Evolutionary conservation across 2,113 vertebrate species (phyloP), one percentile per base, ranked within the genome.

Genomic region (Cyprinus carpio): DNA sequence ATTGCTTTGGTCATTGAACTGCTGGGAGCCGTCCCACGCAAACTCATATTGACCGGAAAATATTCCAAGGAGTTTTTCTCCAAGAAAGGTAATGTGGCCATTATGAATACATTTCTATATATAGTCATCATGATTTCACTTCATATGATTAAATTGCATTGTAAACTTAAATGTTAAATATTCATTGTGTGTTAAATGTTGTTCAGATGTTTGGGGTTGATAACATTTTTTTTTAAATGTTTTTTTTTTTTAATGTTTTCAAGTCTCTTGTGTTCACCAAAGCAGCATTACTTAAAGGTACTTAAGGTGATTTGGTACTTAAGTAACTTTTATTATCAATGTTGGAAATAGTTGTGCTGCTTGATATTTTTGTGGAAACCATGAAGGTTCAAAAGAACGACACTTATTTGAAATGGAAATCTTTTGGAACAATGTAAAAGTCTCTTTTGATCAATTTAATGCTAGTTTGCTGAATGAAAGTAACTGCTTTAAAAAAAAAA

Each of bases 1-100:
- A 98, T 99, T 94, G 98, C 97, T 79, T 94, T 99, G 95, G 97
- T 99, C 94, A 98, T 99, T 94, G 97, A 99, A 95, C 96, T 99
- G 91, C 94, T 99, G 94, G 98, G 97, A 85, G 96, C 93, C 90
- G 95, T 99, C 93, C 98, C 97, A 94, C 97, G 96, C 92, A 98
- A 98, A 93, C 96, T 99, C 90, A 95, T 98, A 92, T 91, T 96
- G 92, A 94, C 94, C 74, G 98, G 97, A 92, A 99, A 98, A 95
- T 98, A 98, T 93, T 98, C 97, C 93, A 98, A 98, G 96, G 97
- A 99, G 86, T 98, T 99, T 96, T 99, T 99, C 96, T 97, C 96
- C 95, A 99, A 98, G 94, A 99, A 99, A 97, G 98, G 98, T 99
- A 98, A 94, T 89, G 29, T 0, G 29, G 64, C n/a, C 25, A 31